Evolutionary conservation across 1,140 invertebrate genomes (phyloP), one percentile per base, ranked within the genome.

Genomic region (Nomia melanderi): DNA sequence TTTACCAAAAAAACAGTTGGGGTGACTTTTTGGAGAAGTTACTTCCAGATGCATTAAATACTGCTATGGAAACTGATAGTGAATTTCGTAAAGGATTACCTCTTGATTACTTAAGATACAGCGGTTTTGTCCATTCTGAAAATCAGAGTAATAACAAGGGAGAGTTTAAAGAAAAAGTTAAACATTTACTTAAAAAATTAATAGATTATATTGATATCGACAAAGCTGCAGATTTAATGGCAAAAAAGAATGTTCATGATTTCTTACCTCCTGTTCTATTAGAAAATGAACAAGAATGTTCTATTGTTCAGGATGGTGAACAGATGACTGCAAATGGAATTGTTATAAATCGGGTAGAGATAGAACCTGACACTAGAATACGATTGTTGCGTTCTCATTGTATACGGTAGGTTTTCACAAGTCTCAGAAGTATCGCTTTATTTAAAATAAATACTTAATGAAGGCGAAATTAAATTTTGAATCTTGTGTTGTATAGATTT

Each of bases 1-100:
- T 96, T 75, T 98, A 97, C 89, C 98, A 99, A 89, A 95, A 95
- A 85, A 98, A 98, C 87, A 94, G 96, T 11, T 99, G 96, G 95
- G 96, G 94, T 65, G 97, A 99, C 93, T 94, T 98, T 12, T 91
- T 99, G 59, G 95, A 98, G 90, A 95, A 96, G 91, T 86, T 96
- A n/a, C 78, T 99, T 50, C 97, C 97, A 2, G 88, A 93, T 67
- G 96, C 97, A 0, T 83, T 99, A 59, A 92, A 96, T 86, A 89
- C 92, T 56, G 97, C 97, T 0, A 94, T 96, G 20, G 92, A 93
- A 79, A 93, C 95, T 78, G 94, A 97, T 91, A 77, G 95, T 0
- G 94, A 95, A 33, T 95, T 97, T 78, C 94, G 98, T 60, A 91
- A 93, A 88, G 97, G 97, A 25, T 86, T 99, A 17, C 98, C 98